These are phyloP conservation scores for Erythrolamprus reginae DNA, from an alignment of 2,113 vertebrate species.

Conservation along the genomic window DNA sequence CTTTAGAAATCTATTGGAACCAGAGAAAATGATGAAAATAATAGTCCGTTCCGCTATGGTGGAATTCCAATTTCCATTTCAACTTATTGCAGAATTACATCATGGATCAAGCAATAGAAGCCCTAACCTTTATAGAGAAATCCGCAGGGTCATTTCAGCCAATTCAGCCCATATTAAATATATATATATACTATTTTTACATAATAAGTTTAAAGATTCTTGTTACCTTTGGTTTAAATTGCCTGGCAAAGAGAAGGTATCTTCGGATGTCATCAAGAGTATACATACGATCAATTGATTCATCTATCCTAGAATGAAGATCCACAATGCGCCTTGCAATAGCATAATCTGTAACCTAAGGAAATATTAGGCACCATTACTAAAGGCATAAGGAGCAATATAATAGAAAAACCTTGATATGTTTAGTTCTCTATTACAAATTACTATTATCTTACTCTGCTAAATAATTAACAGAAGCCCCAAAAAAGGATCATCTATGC, in stretches of 20 bases:
- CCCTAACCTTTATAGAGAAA: neutral
- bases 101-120: neutral
- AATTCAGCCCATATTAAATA: neutral
- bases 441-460: neutral
- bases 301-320: constrained; percentile 88
- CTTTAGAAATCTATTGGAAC: constrained; percentile 85
- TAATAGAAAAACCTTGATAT: neutral
- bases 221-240: constrained; percentile 96
- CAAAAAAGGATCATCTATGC: neutral
- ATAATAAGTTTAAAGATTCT: neutral
- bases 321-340: constrained; percentile 96
- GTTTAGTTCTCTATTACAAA: neutral
- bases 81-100: neutral
- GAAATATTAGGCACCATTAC: neutral
- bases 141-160: neutral
- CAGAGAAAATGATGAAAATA: neutral
- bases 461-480: neutral
- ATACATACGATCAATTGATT: constrained; percentile 91
- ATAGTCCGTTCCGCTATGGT: neutral
- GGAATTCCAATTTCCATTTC: neutral
- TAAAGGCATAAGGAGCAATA: neutral
- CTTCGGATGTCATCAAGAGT: constrained; percentile 92
- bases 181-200: neutral
- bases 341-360: constrained; percentile 93
- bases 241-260: constrained; percentile 93